Percentiles rank a stretch among this genome's conserved stretches.
Evolutionary conservation across 2,797 vertebrate genomes (phyloP).

Genomic region (Sarcoramphus papa): DNA sequence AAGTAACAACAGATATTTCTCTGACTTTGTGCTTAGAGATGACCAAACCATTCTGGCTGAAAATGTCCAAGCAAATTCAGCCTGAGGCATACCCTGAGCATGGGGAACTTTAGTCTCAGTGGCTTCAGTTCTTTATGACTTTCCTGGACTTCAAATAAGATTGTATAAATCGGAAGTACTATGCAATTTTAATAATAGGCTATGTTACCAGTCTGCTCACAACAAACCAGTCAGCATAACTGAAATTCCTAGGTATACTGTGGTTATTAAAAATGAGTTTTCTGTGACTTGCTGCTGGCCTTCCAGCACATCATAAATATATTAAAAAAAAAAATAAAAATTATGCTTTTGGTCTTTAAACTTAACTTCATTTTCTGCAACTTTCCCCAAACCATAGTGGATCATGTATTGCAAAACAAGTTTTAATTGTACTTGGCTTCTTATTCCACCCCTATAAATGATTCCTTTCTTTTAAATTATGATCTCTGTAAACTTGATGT

Average conservation of each 20-base stretch:
- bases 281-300: not conserved
- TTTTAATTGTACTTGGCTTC: not conserved
- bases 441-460: not conserved
- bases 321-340: not conserved
- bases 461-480: not conserved
- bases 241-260: constrained; percentile 10
- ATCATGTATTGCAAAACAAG: not conserved
- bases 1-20: not conserved
- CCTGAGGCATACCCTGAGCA: not conserved
- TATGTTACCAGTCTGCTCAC: not conserved
- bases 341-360: not conserved
- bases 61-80: not conserved
- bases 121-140: not conserved
- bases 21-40: not conserved
- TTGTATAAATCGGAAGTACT: not conserved
- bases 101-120: not conserved
- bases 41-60: not conserved
- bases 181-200: not conserved
- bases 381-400: not conserved
- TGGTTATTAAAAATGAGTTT: not conserved
- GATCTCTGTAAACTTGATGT: not conserved
- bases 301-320: not conserved
- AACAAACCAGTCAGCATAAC: not conserved
- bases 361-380: not conserved
- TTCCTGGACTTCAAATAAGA: not conserved